These are phyloP conservation scores for Eolophus roseicapilla DNA, from an alignment of 2,113 vertebrate genomes.

Conservation along the genomic window DNA sequence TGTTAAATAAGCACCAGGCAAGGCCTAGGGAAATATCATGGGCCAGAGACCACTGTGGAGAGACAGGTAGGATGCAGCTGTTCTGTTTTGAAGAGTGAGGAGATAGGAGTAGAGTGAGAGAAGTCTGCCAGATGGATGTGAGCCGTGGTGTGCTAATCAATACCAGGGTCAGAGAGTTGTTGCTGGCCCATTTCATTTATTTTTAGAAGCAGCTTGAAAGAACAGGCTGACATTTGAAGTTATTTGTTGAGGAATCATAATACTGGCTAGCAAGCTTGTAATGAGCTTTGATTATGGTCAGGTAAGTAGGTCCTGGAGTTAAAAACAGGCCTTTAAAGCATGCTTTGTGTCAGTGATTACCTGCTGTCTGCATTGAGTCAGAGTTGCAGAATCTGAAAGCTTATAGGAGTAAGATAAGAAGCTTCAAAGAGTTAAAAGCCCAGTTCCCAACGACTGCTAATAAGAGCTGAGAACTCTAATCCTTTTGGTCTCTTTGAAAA, in stretches of 20 bases:
- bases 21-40: neutral
- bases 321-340: neutral
- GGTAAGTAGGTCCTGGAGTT: neutral
- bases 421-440: slow-evolving; percentile 18
- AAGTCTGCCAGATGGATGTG: neutral
- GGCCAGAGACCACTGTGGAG: neutral
- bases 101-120: neutral
- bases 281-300: neutral
- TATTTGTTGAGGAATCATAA: neutral
- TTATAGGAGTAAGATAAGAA: neutral
- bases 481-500: slow-evolving; percentile 23
- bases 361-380: neutral
- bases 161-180: neutral
- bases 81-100: neutral
- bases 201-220: slow-evolving; percentile 21
- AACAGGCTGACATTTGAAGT: neutral
- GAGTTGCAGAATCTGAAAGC: neutral
- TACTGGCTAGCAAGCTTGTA: neutral
- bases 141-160: neutral
- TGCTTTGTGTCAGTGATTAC: neutral
- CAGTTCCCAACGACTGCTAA: neutral
- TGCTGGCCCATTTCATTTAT: neutral
- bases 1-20: neutral
- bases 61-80: neutral
- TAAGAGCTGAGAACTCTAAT: slow-evolving; percentile 21